These are phyloP conservation scores for Autographa pulchrina DNA, from an alignment of 2,888 invertebrate species.

Conservation along the genomic window DNA sequence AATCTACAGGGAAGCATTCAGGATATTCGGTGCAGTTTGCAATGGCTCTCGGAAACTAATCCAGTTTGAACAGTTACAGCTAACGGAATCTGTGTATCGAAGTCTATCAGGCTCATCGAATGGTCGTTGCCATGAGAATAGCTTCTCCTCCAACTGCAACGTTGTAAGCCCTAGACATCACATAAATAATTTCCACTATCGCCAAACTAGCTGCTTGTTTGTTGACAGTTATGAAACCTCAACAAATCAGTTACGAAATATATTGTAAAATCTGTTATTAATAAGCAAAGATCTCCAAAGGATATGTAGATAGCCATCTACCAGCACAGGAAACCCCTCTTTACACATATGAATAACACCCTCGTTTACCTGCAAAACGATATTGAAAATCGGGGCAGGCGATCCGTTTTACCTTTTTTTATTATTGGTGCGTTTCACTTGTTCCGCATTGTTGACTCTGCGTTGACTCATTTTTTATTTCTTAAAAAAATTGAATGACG, in stretches of 20 bases:
- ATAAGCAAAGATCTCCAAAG: constrained; percentile 59
- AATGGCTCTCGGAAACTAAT: constrained; percentile 70
- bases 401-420: constrained; percentile 80
- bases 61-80: constrained; percentile 69
- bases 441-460: constrained; percentile 82
- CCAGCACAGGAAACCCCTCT: constrained; percentile 70
- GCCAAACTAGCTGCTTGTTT: constrained; percentile 1
- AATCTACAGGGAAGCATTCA: constrained; percentile 56
- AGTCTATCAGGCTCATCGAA: constrained; percentile 66
- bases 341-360: constrained; percentile 80
- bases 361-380: constrained; percentile 79
- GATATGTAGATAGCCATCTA: constrained; percentile 63
- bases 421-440: constrained; percentile 83
- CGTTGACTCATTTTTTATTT: constrained; percentile 79
- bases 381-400: constrained; percentile 81
- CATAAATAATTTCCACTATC: constrained; percentile 60
- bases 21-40: constrained; percentile 64
- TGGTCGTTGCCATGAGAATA: constrained; percentile 63
- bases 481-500: constrained; percentile 75
- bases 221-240: constrained; percentile 18
- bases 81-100: constrained; percentile 70
- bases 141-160: constrained; percentile 65
- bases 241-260: constrained; percentile 45
- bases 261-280: constrained; percentile 55
- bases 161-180: constrained; percentile 62